These are phyloP conservation scores for Apoda limacodes DNA, from an alignment of 2,888 invertebrate genomes.

Conservation along the genomic window DNA sequence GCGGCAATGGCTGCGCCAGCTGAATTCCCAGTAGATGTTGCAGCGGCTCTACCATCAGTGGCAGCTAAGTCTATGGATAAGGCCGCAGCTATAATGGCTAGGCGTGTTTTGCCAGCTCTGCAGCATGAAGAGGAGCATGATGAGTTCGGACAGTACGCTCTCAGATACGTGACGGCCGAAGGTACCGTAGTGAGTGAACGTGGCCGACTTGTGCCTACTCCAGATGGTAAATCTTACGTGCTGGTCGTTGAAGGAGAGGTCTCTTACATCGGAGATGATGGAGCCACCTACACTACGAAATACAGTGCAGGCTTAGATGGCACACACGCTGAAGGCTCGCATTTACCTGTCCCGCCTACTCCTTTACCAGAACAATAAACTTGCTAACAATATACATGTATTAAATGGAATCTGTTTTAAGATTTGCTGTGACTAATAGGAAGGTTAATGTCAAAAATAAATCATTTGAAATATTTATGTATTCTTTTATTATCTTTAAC, in stretches of 20 bases:
- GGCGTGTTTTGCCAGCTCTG: constrained; percentile 27
- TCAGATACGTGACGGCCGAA: constrained; percentile 37
- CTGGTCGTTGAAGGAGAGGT: constrained; percentile 32
- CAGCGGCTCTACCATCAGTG: too few species aligned
- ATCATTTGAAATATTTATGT: too few species aligned
- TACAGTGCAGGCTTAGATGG: constrained; percentile 29
- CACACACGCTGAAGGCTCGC: constrained; percentile 24
- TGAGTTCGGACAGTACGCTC: constrained; percentile 31
- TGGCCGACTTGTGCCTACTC: constrained; percentile 28
- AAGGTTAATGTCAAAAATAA: too few species aligned
- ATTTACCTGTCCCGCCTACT: constrained; percentile 20
- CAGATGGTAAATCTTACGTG: constrained; percentile 26
- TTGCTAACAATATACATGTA: too few species aligned
- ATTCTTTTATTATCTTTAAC: too few species aligned
- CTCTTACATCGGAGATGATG: constrained; percentile 28
- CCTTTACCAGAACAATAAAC: too few species aligned
- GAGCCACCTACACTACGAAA: constrained; percentile 26
- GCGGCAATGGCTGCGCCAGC: constrained; percentile 25
- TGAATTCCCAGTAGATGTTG: too few species aligned
- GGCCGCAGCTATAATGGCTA: constrained; percentile 2
- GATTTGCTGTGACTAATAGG: too few species aligned
- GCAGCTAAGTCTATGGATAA: constrained; percentile 2
- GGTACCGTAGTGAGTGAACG: constrained; percentile 32
- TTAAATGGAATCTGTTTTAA: too few species aligned
- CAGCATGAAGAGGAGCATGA: constrained; percentile 36